These are phyloP conservation scores for Brachyhypopomus occidentalis DNA, from an alignment of 2,113 vertebrate genomes.

Conservation along the genomic window DNA sequence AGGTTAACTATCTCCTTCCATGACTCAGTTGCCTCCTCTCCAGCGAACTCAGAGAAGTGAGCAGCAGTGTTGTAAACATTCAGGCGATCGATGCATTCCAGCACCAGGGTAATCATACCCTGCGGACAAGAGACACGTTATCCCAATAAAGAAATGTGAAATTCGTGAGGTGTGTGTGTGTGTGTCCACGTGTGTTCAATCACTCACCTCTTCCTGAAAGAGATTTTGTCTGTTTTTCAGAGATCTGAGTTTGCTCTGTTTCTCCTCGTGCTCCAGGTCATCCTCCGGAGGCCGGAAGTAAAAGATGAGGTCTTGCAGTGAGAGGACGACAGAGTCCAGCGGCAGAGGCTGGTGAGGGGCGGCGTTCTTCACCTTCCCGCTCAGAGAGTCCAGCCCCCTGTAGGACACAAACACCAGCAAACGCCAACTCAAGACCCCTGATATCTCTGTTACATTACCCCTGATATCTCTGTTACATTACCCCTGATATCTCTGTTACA, in stretches of 20 bases:
- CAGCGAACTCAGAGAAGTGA: slow-evolving; percentile 89
- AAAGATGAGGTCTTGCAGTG: slow-evolving; percentile 88
- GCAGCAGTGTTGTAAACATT: slow-evolving; percentile 91
- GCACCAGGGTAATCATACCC: slow-evolving; percentile 89
- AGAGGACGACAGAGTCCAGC: slow-evolving; percentile 84
- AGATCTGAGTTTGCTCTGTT: slow-evolving; percentile 88
- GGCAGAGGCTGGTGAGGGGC: slow-evolving; percentile 74
- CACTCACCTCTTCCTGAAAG: slow-evolving; percentile 88
- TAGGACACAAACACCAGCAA: background rate
- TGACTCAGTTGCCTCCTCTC: slow-evolving; percentile 88
- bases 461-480: too few species aligned
- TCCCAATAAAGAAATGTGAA: background rate
- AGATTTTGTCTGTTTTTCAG: slow-evolving; percentile 90
- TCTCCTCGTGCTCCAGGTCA: slow-evolving; percentile 89
- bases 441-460: background rate
- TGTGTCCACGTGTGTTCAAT: background rate
- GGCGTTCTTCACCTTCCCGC: slow-evolving; percentile 81
- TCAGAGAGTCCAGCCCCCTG: slow-evolving; percentile 86
- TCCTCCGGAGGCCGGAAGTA: slow-evolving; percentile 90
- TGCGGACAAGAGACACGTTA: slow-evolving; percentile 52
- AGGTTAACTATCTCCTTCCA: slow-evolving; percentile 95
- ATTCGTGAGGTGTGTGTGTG: background rate
- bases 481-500: too few species aligned
- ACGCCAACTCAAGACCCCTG: background rate
- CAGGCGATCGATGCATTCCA: slow-evolving; percentile 89